Base-by-base conservation (phyloP, 2,797 vertebrate genomes). In the Sardinella longiceps region DNA sequence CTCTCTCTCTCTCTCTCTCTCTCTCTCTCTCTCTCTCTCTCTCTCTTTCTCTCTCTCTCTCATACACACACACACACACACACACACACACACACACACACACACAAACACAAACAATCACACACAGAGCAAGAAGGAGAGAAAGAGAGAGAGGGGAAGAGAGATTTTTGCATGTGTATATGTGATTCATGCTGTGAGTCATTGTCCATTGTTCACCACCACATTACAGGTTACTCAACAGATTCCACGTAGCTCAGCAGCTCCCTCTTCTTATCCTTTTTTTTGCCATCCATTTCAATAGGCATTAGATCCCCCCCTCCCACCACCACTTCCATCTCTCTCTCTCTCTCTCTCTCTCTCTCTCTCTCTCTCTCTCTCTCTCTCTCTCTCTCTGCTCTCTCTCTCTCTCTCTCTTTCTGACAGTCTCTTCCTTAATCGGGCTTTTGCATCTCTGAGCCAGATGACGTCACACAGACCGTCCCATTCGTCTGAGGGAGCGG, bases 391-490 rank as follows among this genome's bases (percentile, higher is more conserved):
- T 82, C n/a, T n/a, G n/a, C n/a, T n/a, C 39, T 86, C 37, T 81
- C 30, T 48, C 82, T 82, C 28, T 74, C 25, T 50, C 46, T 63
- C 81, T 60, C 48, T 66, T 51, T 87, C 82, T 80, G 80, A 25
- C 56, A 60, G 33, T 77, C 70, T 4, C 63, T 70, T 70, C 25
- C 60, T 20, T 77, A 77, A 77, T 77, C 18, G 37, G 33, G 70
- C 70, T 77, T 77, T 77, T 77, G 37, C 33, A 23, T 77, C 33
- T 39, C 70, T 77, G 28, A 43, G 70, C 70, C 70, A 77, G 37
- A 20, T 77, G 70, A 77, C 37, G 11, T 77, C 70, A 77, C 56
- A n/a, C 56, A 60, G 56, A 25, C 33, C 43, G 37, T 77, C 15
- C 70, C 37, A 2, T n/a, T 77, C 15, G 70, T 77, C 70, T 39